Evolutionary conservation across 2,797 vertebrate species (phyloP).

Genomic region (Pseudochaenichthys georgianus): DNA sequence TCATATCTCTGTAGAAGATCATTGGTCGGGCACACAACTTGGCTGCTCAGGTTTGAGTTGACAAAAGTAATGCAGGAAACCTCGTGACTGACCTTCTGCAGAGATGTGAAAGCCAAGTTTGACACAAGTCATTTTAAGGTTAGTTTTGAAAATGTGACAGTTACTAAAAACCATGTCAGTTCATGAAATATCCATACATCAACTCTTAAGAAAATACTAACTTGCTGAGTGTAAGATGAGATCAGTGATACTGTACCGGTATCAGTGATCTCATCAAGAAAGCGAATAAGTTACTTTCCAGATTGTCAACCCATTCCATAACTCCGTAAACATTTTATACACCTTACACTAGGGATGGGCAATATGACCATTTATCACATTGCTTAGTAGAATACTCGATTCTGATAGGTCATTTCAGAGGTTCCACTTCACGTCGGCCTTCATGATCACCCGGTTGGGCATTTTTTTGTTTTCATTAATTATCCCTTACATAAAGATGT

Average conservation of each 20-base stretch:
- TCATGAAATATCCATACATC: neutral
- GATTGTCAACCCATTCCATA: neutral
- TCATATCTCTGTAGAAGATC: slow-evolving; percentile 36
- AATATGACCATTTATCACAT: too few species aligned
- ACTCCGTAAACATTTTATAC: neutral
- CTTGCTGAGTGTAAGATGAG: neutral
- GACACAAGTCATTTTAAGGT: neutral
- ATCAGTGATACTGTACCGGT: neutral
- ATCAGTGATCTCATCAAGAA: neutral
- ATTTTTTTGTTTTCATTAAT: too few species aligned
- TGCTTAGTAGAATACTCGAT: too few species aligned
- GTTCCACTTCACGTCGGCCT: too few species aligned
- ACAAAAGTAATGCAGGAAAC: neutral
- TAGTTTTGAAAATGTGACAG: too few species aligned
- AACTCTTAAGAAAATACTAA: neutral
- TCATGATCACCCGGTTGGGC: too few species aligned
- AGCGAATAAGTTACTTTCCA: neutral
- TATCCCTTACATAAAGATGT: too few species aligned
- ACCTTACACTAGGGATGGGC: too few species aligned
- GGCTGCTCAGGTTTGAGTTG: slow-evolving; percentile 1
- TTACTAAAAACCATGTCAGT: neutral
- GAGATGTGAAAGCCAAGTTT: slow-evolving; percentile 30
- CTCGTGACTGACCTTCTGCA: slow-evolving; percentile 32
- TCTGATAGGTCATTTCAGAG: too few species aligned
- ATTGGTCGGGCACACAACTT: slow-evolving; percentile 12